Conservation (phyloP, 2,113 vertebrate species). For the Platichthys flesus region DNA sequence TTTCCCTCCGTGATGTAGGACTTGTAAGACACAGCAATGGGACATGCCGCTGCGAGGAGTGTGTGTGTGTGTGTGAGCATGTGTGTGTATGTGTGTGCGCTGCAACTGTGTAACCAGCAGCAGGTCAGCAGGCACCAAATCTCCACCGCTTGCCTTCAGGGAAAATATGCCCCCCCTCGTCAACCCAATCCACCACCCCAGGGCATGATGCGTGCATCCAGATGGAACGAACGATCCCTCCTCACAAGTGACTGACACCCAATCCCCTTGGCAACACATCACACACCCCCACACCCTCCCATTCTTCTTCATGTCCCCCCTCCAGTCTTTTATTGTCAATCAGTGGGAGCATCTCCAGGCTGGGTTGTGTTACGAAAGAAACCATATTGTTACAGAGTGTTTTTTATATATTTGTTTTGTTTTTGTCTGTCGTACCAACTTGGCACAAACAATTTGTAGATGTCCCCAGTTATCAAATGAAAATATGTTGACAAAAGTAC, state of each 20-base stretch:
- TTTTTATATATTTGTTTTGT: background rate
- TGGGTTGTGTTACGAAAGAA: background rate
- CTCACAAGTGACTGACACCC: slow-evolving; percentile 40
- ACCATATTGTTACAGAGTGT: background rate
- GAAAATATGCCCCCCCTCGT: background rate
- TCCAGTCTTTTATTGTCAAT: slow-evolving; percentile 27
- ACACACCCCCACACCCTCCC: background rate
- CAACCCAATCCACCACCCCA: background rate
- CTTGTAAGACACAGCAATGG: slow-evolving; percentile 31
- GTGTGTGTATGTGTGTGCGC: background rate
- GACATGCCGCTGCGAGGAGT: slow-evolving; percentile 26
- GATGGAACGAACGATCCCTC: slow-evolving; percentile 19
- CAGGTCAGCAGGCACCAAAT: slow-evolving; percentile 35
- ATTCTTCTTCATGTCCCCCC: slow-evolving; percentile 1
- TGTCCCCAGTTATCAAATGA: background rate
- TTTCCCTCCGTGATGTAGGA: background rate
- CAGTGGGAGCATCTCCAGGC: slow-evolving; percentile 18
- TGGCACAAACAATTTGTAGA: background rate
- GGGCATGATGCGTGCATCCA: slow-evolving; percentile 27
- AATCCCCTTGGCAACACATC: slow-evolving; percentile 27
- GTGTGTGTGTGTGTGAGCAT: background rate
- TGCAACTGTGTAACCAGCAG: slow-evolving; percentile 10
- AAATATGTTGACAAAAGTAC: too few species aligned
- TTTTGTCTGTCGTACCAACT: background rate
- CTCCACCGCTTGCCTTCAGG: background rate